phyloP scores from a whole-genome alignment of 2,888 invertebrate genomes.

The Amphipyra tragopoginis region DNA sequence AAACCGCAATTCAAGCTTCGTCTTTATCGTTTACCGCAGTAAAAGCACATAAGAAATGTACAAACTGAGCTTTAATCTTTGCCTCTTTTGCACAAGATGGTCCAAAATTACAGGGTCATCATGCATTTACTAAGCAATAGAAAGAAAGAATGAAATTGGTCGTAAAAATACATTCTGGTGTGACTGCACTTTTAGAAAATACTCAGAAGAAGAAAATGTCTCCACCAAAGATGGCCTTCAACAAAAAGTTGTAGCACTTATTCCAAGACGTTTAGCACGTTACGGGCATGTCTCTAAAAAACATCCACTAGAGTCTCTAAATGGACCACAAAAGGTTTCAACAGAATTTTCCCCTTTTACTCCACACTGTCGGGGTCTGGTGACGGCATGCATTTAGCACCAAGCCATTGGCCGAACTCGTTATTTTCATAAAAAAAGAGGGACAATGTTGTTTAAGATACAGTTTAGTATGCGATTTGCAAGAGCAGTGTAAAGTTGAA shows the following conservation, averaged over 20 bases:
- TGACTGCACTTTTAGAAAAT: neutral
- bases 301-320: neutral
- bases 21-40: neutral
- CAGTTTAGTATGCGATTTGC: constrained; percentile 14
- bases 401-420: neutral
- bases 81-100: neutral
- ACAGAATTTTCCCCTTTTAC: constrained; percentile 3
- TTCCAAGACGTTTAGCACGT: constrained; percentile 13
- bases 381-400: constrained; percentile 14
- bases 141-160: constrained; percentile 8
- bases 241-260: constrained; percentile 1
- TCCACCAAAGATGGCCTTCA: neutral
- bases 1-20: constrained; percentile 3
- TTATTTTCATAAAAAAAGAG: constrained; percentile 9
- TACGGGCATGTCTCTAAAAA: constrained; percentile 2
- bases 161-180: neutral
- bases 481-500: constrained; percentile 14
- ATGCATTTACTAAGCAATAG: constrained; percentile 1
- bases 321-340: constrained; percentile 13
- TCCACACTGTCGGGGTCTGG: neutral
- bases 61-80: neutral
- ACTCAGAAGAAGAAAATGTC: neutral
- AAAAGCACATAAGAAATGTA: neutral
- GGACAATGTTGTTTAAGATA: constrained; percentile 9
- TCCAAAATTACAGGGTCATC: neutral